Evolutionary conservation across 2,888 invertebrate species (phyloP).

Genomic region (Slavum lentiscoides): DNA sequence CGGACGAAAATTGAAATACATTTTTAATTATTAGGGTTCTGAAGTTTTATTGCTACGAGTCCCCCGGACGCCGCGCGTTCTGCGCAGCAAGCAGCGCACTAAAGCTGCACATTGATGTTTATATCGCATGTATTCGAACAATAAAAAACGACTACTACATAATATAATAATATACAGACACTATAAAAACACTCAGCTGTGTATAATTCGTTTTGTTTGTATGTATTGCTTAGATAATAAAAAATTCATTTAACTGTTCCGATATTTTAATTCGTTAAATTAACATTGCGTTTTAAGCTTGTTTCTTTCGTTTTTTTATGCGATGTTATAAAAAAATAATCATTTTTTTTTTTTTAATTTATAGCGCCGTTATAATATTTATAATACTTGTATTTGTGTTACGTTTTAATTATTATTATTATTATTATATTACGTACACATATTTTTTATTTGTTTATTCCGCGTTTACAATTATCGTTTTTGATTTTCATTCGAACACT

Average conservation of each 20-base stretch:
- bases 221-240: slow-evolving; percentile 13
- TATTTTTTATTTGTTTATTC: too few species aligned
- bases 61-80: slow-evolving; percentile 42
- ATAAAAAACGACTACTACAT: slow-evolving; percentile 36
- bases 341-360: slow-evolving; percentile 18
- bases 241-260: slow-evolving; percentile 37
- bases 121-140: slow-evolving; percentile 43
- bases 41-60: slow-evolving; percentile 27
- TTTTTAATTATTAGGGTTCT: slow-evolving; percentile 45
- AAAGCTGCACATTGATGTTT: slow-evolving; percentile 40
- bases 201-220: slow-evolving; percentile 41
- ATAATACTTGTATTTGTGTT: background rate
- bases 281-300: slow-evolving; percentile 18
- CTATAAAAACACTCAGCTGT: slow-evolving; percentile 33
- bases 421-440: background rate
- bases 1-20: slow-evolving; percentile 38
- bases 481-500: background rate
- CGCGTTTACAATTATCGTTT: slow-evolving; percentile 1
- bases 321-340: background rate
- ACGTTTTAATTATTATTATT: slow-evolving; percentile 10
- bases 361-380: background rate
- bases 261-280: slow-evolving; percentile 40
- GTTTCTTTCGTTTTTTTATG: background rate
- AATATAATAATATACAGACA: slow-evolving; percentile 10
- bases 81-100: background rate